Percentiles rank a stretch among this genome's conserved stretches.
phyloP scores from a whole-genome alignment of 2,113 vertebrate species.

The Heloderma charlesbogerti region DNA sequence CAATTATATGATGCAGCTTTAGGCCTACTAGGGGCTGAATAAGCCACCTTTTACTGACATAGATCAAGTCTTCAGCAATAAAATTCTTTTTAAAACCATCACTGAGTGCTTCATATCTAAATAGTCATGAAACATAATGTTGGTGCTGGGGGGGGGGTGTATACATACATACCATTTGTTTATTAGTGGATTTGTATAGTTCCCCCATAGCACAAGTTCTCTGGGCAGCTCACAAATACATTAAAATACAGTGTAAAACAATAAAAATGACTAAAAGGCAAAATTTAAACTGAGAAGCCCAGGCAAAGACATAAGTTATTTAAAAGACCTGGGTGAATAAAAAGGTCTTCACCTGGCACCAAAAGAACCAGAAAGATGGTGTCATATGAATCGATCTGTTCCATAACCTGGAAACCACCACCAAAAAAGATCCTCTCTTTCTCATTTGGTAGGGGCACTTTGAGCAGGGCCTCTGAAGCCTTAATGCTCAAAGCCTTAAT shows the following conservation, averaged over 20 bases:
- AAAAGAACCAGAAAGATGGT: neutral
- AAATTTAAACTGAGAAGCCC: neutral
- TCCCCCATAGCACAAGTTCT: neutral
- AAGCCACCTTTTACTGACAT: neutral
- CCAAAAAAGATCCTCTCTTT: neutral
- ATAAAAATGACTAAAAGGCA: neutral
- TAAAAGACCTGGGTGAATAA: neutral
- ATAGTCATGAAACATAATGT: neutral
- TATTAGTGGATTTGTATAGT: neutral
- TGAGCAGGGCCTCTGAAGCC: too few relatives aligned
- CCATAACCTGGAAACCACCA: neutral
- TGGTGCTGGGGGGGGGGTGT: neutral
- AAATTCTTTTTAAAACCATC: neutral
- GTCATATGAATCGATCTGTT: neutral
- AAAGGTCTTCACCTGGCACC: neutral
- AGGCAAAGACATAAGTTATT: neutral
- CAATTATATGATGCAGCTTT: neutral
- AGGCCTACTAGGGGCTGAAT: neutral
- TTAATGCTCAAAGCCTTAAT: too few relatives aligned
- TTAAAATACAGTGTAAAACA: neutral
- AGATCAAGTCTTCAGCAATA: slow-evolving; percentile 27
- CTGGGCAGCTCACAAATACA: neutral
- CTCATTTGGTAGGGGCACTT: too few relatives aligned
- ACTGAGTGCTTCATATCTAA: neutral
- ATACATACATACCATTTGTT: neutral